These are phyloP conservation scores for Dromaius novaehollandiae DNA, from an alignment of 2,113 vertebrate genomes.

Conservation along the genomic window DNA sequence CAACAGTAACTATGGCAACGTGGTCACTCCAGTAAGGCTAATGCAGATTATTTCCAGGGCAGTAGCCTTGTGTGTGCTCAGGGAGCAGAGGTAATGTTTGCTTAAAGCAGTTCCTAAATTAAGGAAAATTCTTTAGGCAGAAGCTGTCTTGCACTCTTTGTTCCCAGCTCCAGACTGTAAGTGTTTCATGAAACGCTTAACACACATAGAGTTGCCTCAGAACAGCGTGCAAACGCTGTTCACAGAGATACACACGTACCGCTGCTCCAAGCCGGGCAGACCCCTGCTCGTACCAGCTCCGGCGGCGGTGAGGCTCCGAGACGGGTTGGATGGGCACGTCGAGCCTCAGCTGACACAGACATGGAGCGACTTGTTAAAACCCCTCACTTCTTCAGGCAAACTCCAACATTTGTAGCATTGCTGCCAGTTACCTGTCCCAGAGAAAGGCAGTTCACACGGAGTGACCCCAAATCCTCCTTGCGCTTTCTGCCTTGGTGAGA, in stretches of 20 bases:
- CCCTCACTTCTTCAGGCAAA: neutral
- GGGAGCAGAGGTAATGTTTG: slow-evolving; percentile 76
- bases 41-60: slow-evolving; percentile 80
- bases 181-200: neutral
- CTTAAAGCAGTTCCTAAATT: slow-evolving; percentile 73
- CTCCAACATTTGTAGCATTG: neutral
- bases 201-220: neutral
- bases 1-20: slow-evolving; percentile 82
- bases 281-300: neutral
- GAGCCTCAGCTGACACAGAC: fast-evolving
- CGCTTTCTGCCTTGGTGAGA: neutral
- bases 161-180: slow-evolving; percentile 17
- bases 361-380: neutral
- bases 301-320: neutral
- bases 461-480: neutral
- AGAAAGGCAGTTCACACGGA: neutral
- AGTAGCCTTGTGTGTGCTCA: slow-evolving; percentile 76
- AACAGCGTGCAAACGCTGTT: neutral
- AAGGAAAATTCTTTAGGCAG: slow-evolving; percentile 35
- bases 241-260: fast-evolving
- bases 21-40: slow-evolving; percentile 73
- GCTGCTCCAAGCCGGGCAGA: fast-evolving
- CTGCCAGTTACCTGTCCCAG: fast-evolving
- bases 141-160: slow-evolving; percentile 33
- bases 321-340: neutral